Evolutionary conservation across 2,888 invertebrate genomes (phyloP), one percentile per base, ranked within the genome.

Genomic region (Drosophila kuntzei): DNA sequence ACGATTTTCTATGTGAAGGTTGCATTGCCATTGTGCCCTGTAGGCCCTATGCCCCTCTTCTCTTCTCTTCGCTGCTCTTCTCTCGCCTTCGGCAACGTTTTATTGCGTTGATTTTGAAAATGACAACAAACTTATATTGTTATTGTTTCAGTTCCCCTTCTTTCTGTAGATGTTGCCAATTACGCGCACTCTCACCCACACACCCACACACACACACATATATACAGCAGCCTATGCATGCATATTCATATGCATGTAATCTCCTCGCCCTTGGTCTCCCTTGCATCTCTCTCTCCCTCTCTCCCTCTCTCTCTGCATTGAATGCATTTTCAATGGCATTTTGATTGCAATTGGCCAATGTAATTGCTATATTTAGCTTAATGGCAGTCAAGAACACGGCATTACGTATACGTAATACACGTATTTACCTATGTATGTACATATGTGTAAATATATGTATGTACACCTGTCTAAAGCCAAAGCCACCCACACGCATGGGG

Each of bases 1-100:
- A 79, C 89, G 89, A 87, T 86, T 90, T 91, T 91, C 90, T 90
- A 84, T 91, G 91, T 91, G 91, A 91, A 91, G 91, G 91, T 91
- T 91, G 82, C 79, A 83, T 73, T 80, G 80, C 74, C 59, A 64
- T 69, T 67, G 68, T 36, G 55, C 12, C 25, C 39, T 34, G 22
- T 18, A 22, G 50, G 9, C 12, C 16, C 25, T 9, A 1, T 14
- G 2, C 2, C 8, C 25, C 22, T 8, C 25, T 14, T 3, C 2
- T 22, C n/a, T n/a, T n/a, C 6, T 0, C 20, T 3, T 16, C n/a
- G n/a, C n/a, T n/a, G n/a, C 9, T n/a, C 22, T 14, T 18, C 25
- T 16, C 27, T 2, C 34, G 18, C 12, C 51, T 27, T 22, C 14
- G 16, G 49, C 41, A 63, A 47, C 61, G 61, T 68, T 73, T 67